Conservation (phyloP, 2,113 vertebrate species). For the Gorsachius goisagi region DNA sequence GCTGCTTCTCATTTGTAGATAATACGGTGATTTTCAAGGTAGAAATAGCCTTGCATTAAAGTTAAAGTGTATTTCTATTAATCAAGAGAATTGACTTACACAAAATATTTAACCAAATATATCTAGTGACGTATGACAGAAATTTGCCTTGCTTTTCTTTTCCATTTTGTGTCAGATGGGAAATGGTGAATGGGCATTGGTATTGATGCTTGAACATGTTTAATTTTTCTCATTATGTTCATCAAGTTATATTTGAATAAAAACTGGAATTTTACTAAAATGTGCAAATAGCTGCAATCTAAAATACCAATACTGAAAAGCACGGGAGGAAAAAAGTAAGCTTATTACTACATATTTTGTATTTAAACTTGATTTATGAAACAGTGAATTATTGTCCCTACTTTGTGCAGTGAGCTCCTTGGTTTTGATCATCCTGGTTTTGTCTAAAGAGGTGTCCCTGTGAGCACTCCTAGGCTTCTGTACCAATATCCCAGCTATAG, state of each 20-base stretch:
- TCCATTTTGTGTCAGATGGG: neutral
- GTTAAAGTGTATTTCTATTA: neutral
- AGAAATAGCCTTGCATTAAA: neutral
- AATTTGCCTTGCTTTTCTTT: neutral
- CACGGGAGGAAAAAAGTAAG: neutral
- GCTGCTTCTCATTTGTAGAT: neutral
- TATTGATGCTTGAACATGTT: neutral
- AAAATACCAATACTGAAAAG: neutral
- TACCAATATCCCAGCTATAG: neutral
- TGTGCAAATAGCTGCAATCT: neutral
- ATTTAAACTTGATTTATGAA: neutral
- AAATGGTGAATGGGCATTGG: neutral
- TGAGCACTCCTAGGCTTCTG: neutral
- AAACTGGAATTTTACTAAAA: neutral
- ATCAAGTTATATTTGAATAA: neutral
- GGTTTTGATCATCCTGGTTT: neutral
- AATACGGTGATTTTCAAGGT: neutral
- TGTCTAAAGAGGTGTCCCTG: neutral
- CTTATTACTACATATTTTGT: neutral
- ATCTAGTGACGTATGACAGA: rapidly evolving
- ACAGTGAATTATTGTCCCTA: neutral
- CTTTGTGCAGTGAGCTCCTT: neutral
- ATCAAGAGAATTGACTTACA: neutral
- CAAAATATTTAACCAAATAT: neutral
- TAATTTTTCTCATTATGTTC: neutral